A percentile compares a stretch with the other conserved stretches of the same genome.
phyloP scores from a whole-genome alignment of 1,140 invertebrate species.

The Adelges cooleyi region DNA sequence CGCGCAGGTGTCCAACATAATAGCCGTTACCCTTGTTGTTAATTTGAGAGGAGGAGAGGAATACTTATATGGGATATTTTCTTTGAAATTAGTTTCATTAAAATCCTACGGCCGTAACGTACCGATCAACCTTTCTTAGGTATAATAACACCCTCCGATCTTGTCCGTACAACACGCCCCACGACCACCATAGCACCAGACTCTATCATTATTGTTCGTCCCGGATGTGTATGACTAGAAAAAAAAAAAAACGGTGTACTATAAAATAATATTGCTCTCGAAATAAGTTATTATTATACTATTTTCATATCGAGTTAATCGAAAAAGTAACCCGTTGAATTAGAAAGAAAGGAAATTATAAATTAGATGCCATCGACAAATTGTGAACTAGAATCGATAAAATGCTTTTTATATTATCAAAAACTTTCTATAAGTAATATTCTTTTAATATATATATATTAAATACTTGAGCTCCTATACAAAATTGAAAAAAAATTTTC shows the following conservation, averaged over 20 bases:
- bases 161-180: no score
- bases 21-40: no score
- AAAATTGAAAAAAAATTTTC: no score
- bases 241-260: background rate
- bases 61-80: no score
- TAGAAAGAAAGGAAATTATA: background rate
- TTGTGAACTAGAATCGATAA: background rate
- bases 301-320: constrained; percentile 14
- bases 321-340: constrained; percentile 8
- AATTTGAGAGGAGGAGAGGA: no score
- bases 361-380: no score
- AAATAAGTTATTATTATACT: background rate
- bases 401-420: background rate
- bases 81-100: constrained; percentile 16
- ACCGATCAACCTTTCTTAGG: no score
- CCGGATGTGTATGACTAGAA: background rate
- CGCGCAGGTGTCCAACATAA: no score
- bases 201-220: background rate
- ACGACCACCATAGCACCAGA: background rate
- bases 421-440: no score
- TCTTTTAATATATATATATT: no score
- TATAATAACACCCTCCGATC: constrained; percentile 12
- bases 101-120: no score
- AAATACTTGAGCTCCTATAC: no score
- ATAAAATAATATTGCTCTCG: background rate